Base-by-base conservation (phyloP, 2,797 vertebrate species). In the Enteromius fasciolatus region DNA sequence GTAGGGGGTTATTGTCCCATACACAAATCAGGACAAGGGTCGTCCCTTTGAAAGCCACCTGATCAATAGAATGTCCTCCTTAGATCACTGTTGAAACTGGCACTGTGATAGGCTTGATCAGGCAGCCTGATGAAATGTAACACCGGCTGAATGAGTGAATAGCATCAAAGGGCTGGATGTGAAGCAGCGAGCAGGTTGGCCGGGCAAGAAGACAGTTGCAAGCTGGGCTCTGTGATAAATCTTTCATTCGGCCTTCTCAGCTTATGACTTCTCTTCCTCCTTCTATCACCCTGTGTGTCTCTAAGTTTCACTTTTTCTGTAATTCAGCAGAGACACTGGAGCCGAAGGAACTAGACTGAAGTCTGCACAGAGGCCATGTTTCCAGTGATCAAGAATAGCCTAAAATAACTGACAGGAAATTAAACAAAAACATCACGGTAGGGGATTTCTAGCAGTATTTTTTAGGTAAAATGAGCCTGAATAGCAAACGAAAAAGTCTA, bases 41-140 rank as follows among this genome's bases (percentile, higher is more conserved):
- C 5, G 31, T 74, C 77, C 61, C 54, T n/a, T n/a, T 85, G 46
- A 74, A 81, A 25, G 10, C 12, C n/a, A 39, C 48, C 17, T 63
- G 75, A 89, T 89, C 86, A 82, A 85, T 84, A 85, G 44, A 73
- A 76, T 81, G 41, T 76, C 80, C 73, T 82, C 70, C 75, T 82
- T 83, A 86, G 84, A 85, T 84, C 83, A 84, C 44, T 25, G 61
- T 48, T 50, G 81, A 76, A 46, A 79, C 79, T 36, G 33, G 31
- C 18, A 77, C 10, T 3, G 8, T 3, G 52, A 73, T 44, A 83
- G 31, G 74, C 84, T 84, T 79, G 70, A 79, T 82, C 80, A 72
- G 31, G 31, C 77, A 28, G 75, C 78, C 39, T 74, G 59, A 81
- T 85, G 80, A 79, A 72, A 61, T 39, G 25, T n/a, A 36, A 76